Evolutionary conservation across 2,888 invertebrate genomes (phyloP), one percentile per base, ranked within the genome.

Genomic region (Athripsodes cinereus): DNA sequence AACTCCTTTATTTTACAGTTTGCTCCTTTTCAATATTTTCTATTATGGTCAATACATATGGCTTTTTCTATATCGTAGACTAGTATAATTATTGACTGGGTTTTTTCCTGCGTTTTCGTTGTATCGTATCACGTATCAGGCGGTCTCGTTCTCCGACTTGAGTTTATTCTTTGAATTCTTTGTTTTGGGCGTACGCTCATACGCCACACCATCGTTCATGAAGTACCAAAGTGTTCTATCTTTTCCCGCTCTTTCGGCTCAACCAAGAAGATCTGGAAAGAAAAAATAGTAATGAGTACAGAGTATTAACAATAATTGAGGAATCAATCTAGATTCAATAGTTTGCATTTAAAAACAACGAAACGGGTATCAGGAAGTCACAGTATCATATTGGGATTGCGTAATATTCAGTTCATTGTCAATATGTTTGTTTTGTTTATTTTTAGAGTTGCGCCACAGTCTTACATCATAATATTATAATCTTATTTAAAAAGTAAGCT

Each of bases 71-170:
- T 16, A 8, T 40, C 13, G 8, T 26, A 16, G 40, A 40, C 40
- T 40, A 40, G 40, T 40, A 11, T 40, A 40, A n/a, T 13, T n/a
- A n/a, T 40, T 40, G 40, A 16, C 40, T 40, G 16, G 16, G 16
- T 13, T 40, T 40, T 3, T 8, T 40, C 26, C 26, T 6, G 5
- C 26, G 26, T 26, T 26, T 26, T 13, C 40, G 13, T 8, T 40
- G 26, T n/a, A n/a, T n/a, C 26, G 26, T 10, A 6, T 26, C 3
- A 11, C 16, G 10, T 26, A 51, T 54, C 57, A 16, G 59, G 59
- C n/a, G 59, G 59, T 52, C 59, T 55, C 10, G 55, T 59, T 2
- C 48, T 51, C 26, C 55, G 35, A n/a, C 22, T 53, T 18, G 52
- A 40, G 16, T 40, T 50, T n/a, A 13, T 57, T 56, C 52, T 56